Conservation (phyloP, 2,113 vertebrate species). For the Thinocorus orbignyianus region DNA sequence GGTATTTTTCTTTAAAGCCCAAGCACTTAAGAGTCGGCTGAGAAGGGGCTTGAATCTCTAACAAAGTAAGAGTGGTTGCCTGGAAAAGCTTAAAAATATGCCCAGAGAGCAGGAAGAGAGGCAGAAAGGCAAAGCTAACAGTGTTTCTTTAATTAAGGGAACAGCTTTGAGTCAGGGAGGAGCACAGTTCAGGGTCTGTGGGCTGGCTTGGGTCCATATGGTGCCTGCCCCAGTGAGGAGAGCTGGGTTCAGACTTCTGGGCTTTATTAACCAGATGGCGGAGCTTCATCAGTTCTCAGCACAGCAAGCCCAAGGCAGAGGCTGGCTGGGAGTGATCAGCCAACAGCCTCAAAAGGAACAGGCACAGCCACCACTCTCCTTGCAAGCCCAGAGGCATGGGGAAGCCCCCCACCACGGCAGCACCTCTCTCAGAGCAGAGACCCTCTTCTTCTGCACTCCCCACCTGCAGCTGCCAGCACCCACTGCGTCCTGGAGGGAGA, state of each 20-base stretch:
- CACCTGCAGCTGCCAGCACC: neutral
- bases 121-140: neutral
- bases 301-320: neutral
- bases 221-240: neutral
- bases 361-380: neutral
- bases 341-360: neutral
- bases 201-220: neutral
- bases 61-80: neutral
- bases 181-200: accelerated
- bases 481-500: neutral
- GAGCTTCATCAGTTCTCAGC: neutral
- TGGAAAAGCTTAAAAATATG: neutral
- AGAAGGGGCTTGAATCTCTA: neutral
- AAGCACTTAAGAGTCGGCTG: neutral
- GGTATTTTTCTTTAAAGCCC: neutral
- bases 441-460: neutral
- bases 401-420: neutral
- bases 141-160: neutral
- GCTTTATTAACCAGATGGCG: accelerated
- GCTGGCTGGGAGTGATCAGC: neutral
- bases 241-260: accelerated
- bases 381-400: neutral
- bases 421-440: neutral
- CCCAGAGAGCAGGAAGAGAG: neutral
- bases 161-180: neutral